Evolutionary conservation across 1,140 invertebrate genomes (phyloP).

Genomic region (Bilobella aurantiaca): DNA sequence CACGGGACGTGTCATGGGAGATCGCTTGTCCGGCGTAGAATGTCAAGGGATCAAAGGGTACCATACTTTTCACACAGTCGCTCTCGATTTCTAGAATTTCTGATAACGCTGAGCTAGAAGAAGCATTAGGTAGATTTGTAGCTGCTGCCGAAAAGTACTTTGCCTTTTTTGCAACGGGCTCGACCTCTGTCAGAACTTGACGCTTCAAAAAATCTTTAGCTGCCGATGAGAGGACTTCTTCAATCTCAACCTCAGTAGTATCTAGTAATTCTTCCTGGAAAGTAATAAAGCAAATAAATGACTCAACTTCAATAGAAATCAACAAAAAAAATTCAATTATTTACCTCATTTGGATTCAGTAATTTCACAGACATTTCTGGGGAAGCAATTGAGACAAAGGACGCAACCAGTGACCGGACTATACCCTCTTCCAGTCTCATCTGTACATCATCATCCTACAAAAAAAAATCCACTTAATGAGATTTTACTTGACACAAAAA

Average conservation of each 20-base stretch:
- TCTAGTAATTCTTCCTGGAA: slow-evolving; percentile 27
- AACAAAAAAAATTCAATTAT: neutral
- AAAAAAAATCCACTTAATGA: too few relatives aligned
- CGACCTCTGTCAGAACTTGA: neutral
- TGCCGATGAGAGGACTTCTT: slow-evolving; percentile 15
- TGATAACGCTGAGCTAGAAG: neutral
- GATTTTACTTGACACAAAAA: neutral
- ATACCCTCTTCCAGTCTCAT: slow-evolving; percentile 36
- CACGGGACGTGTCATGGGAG: neutral
- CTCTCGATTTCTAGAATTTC: too few relatives aligned
- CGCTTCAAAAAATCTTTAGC: slow-evolving; percentile 7
- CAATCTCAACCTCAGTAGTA: slow-evolving; percentile 16
- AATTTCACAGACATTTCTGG: slow-evolving; percentile 18
- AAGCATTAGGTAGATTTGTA: neutral
- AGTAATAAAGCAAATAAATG: neutral
- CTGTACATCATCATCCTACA: slow-evolving; percentile 30
- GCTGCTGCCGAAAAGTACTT: too few relatives aligned
- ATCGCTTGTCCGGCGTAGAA: neutral
- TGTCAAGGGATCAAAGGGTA: neutral
- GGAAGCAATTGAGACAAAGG: slow-evolving; percentile 16
- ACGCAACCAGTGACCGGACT: slow-evolving; percentile 30
- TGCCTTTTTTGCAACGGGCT: neutral
- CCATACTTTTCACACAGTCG: neutral
- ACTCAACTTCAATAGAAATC: neutral
- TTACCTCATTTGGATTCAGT: slow-evolving; percentile 36